Evolutionary conservation across 2,888 invertebrate genomes (phyloP).

Genomic region (Tenthredo livida): DNA sequence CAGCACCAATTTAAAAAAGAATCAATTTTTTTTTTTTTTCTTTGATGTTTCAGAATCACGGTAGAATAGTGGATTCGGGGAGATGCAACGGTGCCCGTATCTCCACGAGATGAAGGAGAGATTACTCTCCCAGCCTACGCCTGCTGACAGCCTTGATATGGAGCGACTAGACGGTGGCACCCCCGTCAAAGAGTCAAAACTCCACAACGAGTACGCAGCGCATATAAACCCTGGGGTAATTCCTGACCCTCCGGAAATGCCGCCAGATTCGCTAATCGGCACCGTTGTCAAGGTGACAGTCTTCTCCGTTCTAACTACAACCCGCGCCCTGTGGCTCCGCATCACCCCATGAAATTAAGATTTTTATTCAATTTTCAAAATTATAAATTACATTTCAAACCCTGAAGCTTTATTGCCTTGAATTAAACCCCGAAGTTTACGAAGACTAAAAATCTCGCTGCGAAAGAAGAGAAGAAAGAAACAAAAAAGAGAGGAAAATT

Average conservation of each 20-base stretch:
- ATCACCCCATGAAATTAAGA: neutral
- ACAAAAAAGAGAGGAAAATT: neutral
- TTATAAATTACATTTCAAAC: neutral
- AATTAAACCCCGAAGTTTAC: neutral
- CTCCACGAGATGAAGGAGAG: slow-evolving; percentile 97
- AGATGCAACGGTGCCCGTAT: slow-evolving; percentile 94
- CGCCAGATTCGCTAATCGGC: slow-evolving; percentile 87
- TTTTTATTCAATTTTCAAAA: slow-evolving; percentile 24
- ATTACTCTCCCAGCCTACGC: slow-evolving; percentile 85
- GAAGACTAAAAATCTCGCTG: neutral
- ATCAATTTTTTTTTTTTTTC: slow-evolving; percentile 1
- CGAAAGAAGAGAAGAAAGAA: neutral
- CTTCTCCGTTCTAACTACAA: slow-evolving; percentile 5
- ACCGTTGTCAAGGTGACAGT: slow-evolving; percentile 92
- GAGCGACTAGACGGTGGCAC: slow-evolving; percentile 81
- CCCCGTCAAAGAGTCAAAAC: slow-evolving; percentile 77
- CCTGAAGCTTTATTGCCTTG: neutral
- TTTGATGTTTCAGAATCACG: slow-evolving; percentile 32
- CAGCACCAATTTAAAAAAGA: neutral
- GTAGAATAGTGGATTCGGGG: slow-evolving; percentile 73
- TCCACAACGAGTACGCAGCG: slow-evolving; percentile 77
- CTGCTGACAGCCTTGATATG: slow-evolving; percentile 84
- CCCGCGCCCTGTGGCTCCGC: neutral
- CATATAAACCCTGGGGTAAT: slow-evolving; percentile 78
- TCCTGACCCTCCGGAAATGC: slow-evolving; percentile 77